phyloP scores from a whole-genome alignment of 2,888 invertebrate species.

The Limulus polyphemus region DNA sequence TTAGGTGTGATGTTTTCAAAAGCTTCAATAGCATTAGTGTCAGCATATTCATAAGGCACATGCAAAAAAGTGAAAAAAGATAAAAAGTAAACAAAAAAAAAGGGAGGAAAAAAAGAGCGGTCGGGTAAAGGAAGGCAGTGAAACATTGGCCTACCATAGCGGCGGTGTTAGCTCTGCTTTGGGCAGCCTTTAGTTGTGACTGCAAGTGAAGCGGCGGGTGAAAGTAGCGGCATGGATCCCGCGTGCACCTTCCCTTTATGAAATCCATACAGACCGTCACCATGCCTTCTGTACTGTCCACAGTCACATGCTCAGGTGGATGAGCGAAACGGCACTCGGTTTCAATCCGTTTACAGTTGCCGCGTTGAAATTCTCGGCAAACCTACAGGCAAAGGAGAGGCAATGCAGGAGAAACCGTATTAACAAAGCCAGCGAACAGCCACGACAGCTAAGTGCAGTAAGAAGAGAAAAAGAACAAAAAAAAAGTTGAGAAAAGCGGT shows the following conservation, averaged over 20 bases:
- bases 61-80: no score
- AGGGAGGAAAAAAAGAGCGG: no score
- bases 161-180: constrained; percentile 17
- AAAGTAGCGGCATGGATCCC: constrained; percentile 99
- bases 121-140: no score
- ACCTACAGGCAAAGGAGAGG: constrained; percentile 35
- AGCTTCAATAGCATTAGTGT: no score
- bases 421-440: no score
- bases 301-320: constrained; percentile 88
- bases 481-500: neutral
- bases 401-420: neutral
- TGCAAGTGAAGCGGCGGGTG: constrained; percentile 99
- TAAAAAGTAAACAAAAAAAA: no score
- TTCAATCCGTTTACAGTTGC: constrained; percentile 94
- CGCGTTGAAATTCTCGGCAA: constrained; percentile 95
- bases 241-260: constrained; percentile 96
- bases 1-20: no score
- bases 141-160: constrained; percentile 17
- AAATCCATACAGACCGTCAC: constrained; percentile 99
- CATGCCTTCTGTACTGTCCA: constrained; percentile 86
- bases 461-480: constrained; percentile 1
- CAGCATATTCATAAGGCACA: no score
- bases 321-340: constrained; percentile 98
- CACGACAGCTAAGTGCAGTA: no score
- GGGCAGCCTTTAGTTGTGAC: constrained; percentile 75